phyloP scores from a whole-genome alignment of 2,113 vertebrate species.

The Coptodon bakossiorum region DNA sequence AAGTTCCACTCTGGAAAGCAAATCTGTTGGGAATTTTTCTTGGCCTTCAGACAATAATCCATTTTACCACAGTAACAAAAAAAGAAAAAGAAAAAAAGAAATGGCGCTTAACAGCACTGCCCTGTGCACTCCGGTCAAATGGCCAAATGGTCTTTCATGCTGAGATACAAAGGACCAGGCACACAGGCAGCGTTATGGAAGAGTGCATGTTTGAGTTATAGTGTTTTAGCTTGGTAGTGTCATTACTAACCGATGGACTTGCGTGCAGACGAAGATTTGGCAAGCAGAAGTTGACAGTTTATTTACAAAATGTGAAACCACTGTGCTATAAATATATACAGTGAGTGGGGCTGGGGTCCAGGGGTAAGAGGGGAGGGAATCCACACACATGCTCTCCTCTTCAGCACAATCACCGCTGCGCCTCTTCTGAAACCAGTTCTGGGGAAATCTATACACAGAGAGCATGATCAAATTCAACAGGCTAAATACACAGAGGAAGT shows the following conservation, averaged over 20 bases:
- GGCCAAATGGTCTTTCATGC: neutral
- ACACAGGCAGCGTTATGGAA: neutral
- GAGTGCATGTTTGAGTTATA: neutral
- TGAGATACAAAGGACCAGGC: neutral
- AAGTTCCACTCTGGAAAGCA: neutral
- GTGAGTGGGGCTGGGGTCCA: neutral
- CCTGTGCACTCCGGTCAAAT: neutral
- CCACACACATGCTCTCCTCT: neutral
- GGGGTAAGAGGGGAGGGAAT: neutral
- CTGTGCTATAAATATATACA: neutral
- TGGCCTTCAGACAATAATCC: neutral
- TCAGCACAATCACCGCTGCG: neutral
- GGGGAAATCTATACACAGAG: neutral
- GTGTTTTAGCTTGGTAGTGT: neutral
- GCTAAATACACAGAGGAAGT: neutral
- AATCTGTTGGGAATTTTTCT: neutral
- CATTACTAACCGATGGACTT: neutral
- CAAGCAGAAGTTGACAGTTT: neutral
- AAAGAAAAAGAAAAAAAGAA: neutral
- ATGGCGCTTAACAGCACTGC: neutral
- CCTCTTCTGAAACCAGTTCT: neutral
- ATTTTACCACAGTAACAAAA: neutral
- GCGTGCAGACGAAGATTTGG: neutral
- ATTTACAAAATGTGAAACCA: neutral
- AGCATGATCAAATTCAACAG: neutral